Evolutionary conservation across 1,140 invertebrate genomes (phyloP), one percentile per base, ranked within the genome.

Genomic region (Drosophila bifasciata): DNA sequence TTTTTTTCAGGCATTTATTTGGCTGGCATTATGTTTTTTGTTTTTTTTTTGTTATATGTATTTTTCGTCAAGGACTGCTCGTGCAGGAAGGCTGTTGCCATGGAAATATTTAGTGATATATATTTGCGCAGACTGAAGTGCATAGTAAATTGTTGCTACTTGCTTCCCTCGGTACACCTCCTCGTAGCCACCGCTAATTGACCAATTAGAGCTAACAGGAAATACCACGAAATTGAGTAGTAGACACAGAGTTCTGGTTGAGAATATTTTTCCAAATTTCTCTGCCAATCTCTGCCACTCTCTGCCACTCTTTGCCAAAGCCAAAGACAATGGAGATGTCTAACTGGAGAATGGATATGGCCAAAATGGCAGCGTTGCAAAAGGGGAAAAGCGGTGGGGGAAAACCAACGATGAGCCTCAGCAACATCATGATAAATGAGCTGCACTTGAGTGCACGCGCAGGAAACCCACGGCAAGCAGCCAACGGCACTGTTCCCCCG

Each of bases 401-500:
- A 6, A 8, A 8, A 8, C 28, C 28, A 9, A 3, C 28, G 5
- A 28, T 0, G 7, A 28, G 28, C 28, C 8, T 8, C 7, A 9
- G 25, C 4, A 28, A 9, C 9, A 32, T 39, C 60, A 69, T 74
- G 62, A 81, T 76, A 76, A 81, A 81, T 81, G 79, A 73, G 46
- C 23, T 44, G 67, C 72, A 63, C 50, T 50, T n/a, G 58, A 68
- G 69, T 66, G 77, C 72, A 63, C 77, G 76, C 49, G 46, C 49
- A 45, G 60, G 21, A 32, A 28, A 16, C 11, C n/a, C 39, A 21
- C 15, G 39, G 60, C 32, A 6, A 6, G 7, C 19, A 7, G 2
- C 16, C 23, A 7, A 7, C 6, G 23, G 6, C 23, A 7, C 5
- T 7, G 5, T 25, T 6, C 7, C 46, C 21, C 21, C 48, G 15